A percentile compares a stretch with the other conserved stretches of the same genome.
Conservation (phyloP, 2,113 vertebrate genomes). For the Alaudala cheleensis region DNA sequence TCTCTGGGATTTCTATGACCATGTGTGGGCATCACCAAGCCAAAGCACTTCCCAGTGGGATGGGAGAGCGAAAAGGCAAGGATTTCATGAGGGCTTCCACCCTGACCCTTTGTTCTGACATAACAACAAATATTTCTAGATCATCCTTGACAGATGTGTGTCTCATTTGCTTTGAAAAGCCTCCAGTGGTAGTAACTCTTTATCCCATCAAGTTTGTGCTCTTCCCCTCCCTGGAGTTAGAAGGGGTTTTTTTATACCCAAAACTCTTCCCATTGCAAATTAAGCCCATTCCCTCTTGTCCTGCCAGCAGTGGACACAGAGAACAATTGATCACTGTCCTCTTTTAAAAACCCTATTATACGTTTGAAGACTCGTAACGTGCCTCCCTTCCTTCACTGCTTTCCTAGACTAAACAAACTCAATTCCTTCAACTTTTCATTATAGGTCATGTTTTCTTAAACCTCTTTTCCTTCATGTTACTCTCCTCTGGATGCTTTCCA, state of each 20-base stretch:
- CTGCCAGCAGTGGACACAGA: neutral
- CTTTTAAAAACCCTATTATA: neutral
- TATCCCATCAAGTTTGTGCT: neutral
- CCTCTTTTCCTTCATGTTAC: constrained; percentile 14
- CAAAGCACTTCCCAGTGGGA: neutral
- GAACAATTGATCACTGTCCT: constrained; percentile 17
- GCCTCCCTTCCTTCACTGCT: neutral
- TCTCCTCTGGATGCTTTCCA: constrained; percentile 47
- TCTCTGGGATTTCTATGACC: neutral
- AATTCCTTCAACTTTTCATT: constrained; percentile 48
- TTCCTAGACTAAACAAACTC: constrained; percentile 63
- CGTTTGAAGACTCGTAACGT: neutral
- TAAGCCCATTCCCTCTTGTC: neutral
- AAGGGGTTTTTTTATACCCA: neutral
- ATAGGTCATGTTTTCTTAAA: constrained; percentile 62
- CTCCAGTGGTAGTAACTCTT: neutral
- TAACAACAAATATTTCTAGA: neutral
- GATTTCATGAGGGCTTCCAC: neutral
- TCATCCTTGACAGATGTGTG: neutral
- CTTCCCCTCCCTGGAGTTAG: neutral
- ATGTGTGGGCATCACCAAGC: neutral
- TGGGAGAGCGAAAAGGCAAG: neutral
- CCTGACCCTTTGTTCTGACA: neutral
- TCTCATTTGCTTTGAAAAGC: neutral
- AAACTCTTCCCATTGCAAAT: neutral